Evolutionary conservation across 2,888 invertebrate genomes (phyloP).

Genomic region (Cheilosia grossa): DNA sequence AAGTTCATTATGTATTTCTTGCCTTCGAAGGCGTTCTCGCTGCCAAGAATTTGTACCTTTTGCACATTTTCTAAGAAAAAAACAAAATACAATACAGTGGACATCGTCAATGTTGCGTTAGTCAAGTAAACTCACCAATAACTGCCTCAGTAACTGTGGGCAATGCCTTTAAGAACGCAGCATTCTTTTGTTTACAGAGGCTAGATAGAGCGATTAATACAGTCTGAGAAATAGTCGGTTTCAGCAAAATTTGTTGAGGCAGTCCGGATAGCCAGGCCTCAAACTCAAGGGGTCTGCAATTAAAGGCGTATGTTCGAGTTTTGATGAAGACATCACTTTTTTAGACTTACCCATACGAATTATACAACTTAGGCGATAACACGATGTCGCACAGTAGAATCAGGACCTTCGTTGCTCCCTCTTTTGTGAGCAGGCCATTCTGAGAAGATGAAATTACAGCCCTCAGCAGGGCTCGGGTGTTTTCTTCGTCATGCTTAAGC

Average conservation of each 20-base stretch:
- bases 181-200: slow-evolving; percentile 85
- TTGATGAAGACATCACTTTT: neutral
- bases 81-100: neutral
- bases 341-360: slow-evolving; percentile 79
- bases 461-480: slow-evolving; percentile 79
- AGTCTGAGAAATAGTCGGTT: slow-evolving; percentile 84
- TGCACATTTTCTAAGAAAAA: slow-evolving; percentile 76
- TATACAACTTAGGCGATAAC: slow-evolving; percentile 81
- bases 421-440: slow-evolving; percentile 77
- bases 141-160: slow-evolving; percentile 83
- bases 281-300: slow-evolving; percentile 81
- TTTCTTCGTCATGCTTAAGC: slow-evolving; percentile 75
- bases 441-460: slow-evolving; percentile 77
- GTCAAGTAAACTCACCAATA: slow-evolving; percentile 80
- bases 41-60: slow-evolving; percentile 81
- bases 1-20: slow-evolving; percentile 85
- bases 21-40: slow-evolving; percentile 81
- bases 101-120: neutral
- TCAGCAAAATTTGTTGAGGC: slow-evolving; percentile 85
- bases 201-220: slow-evolving; percentile 85
- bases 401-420: slow-evolving; percentile 82
- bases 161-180: slow-evolving; percentile 84
- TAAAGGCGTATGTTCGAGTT: slow-evolving; percentile 13
- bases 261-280: slow-evolving; percentile 84
- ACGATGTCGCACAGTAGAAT: slow-evolving; percentile 84